Conservation (phyloP, 2,797 vertebrate species). For the Tinamus major region DNA sequence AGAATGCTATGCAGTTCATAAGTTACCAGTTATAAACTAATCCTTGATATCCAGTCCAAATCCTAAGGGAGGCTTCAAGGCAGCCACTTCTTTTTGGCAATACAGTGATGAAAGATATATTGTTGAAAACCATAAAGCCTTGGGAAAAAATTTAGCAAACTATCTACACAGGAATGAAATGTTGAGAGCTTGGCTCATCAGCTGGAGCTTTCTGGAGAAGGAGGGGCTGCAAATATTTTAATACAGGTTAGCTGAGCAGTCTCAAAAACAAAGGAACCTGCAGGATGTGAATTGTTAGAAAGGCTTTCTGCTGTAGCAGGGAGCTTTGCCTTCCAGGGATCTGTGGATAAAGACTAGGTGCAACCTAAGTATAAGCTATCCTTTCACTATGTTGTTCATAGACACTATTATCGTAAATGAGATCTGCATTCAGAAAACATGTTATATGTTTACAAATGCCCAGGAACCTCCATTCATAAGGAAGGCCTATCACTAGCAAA, state of each 20-base stretch:
- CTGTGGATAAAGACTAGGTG: neutral
- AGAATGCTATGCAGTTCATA: constrained; percentile 77
- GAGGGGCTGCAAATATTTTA: constrained; percentile 52
- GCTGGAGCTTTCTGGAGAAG: constrained; percentile 58
- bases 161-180: constrained; percentile 80
- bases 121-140: constrained; percentile 79
- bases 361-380: neutral
- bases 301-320: constrained; percentile 24
- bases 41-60: constrained; percentile 78
- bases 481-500: neutral
- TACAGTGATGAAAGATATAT: constrained; percentile 82
- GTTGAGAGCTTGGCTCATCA: constrained; percentile 77
- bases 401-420: neutral
- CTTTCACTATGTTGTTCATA: neutral
- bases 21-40: constrained; percentile 80
- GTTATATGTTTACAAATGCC: neutral
- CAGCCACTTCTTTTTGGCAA: constrained; percentile 78
- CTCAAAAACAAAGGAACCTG: constrained; percentile 53
- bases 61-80: constrained; percentile 73
- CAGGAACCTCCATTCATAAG: neutral
- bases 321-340: constrained; percentile 20
- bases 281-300: constrained; percentile 25
- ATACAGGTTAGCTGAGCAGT: constrained; percentile 41
- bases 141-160: constrained; percentile 80
- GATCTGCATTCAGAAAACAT: neutral